Conservation (phyloP, 2,888 invertebrate species). For the Iselma pallidipennis region DNA sequence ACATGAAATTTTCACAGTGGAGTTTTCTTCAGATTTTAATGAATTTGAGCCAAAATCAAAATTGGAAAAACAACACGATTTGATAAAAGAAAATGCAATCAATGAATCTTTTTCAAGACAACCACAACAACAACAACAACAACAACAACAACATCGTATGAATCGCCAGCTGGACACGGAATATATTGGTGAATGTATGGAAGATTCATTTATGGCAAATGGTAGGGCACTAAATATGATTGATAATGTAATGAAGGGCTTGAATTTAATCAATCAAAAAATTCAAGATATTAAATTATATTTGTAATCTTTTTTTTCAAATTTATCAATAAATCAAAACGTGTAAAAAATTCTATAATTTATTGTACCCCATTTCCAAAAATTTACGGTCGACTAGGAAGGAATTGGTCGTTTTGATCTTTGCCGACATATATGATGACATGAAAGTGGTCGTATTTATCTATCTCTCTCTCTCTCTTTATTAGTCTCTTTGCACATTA, state of each 20-base stretch:
- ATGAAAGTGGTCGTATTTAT: background rate
- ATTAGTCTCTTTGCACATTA: too few relatives aligned
- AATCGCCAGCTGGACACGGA: too few relatives aligned
- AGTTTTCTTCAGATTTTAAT: background rate
- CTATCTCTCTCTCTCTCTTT: background rate
- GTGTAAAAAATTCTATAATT: too few relatives aligned
- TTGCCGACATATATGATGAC: background rate
- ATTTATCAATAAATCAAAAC: background rate
- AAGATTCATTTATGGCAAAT: background rate
- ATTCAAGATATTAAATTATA: background rate
- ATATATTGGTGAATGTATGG: background rate
- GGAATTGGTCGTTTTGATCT: background rate
- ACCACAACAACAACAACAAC: too few relatives aligned
- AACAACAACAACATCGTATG: too few relatives aligned
- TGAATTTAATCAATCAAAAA: background rate
- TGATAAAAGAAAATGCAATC: too few relatives aligned
- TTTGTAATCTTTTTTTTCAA: background rate
- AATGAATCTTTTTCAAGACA: too few relatives aligned
- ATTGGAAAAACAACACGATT: too few relatives aligned
- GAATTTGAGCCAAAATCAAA: background rate
- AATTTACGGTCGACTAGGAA: too few relatives aligned
- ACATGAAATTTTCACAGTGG: background rate
- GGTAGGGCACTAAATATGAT: background rate
- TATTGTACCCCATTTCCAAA: too few relatives aligned
- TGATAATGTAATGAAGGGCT: background rate